Evolutionary conservation across 2,888 invertebrate genomes (phyloP).

Genomic region (Heteromyza rotundicornis): DNA sequence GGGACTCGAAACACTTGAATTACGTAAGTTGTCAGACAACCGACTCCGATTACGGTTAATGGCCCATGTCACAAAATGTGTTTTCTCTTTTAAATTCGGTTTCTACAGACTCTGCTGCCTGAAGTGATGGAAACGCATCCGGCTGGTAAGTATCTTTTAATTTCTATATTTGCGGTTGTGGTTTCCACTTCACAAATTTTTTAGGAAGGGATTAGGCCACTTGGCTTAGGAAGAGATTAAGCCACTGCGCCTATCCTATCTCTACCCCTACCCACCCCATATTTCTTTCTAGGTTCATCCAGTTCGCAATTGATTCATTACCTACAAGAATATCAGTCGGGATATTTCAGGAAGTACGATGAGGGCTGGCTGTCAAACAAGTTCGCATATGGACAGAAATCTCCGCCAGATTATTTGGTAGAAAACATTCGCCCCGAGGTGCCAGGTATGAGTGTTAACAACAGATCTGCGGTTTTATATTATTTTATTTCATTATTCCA

Average conservation of each 20-base stretch:
- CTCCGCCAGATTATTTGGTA: slow-evolving; percentile 34
- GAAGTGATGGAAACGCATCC: slow-evolving; percentile 36
- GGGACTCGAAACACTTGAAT: slow-evolving; percentile 36
- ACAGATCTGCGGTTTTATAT: too few relatives aligned
- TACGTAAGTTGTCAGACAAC: slow-evolving; percentile 48
- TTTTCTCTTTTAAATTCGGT: neutral
- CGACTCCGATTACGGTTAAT: neutral
- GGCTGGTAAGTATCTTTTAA: too few relatives aligned
- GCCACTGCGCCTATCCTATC: too few relatives aligned
- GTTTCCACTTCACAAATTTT: too few relatives aligned
- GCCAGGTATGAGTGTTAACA: too few relatives aligned
- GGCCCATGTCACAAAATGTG: neutral
- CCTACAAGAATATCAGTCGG: slow-evolving; percentile 35
- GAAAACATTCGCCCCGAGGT: slow-evolving; percentile 23
- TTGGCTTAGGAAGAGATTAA: too few relatives aligned
- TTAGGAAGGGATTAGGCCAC: too few relatives aligned
- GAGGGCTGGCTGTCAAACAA: slow-evolving; percentile 26
- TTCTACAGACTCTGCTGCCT: slow-evolving; percentile 26
- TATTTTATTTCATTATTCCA: neutral
- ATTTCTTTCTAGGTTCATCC: slow-evolving; percentile 37
- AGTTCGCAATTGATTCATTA: slow-evolving; percentile 37
- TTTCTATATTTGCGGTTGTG: too few relatives aligned
- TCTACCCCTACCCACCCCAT: too few relatives aligned
- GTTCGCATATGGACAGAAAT: slow-evolving; percentile 16
- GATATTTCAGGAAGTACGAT: slow-evolving; percentile 34